These are phyloP conservation scores for Phalacrocorax carbo DNA, from an alignment of 2,113 vertebrate genomes.

Conservation along the genomic window DNA sequence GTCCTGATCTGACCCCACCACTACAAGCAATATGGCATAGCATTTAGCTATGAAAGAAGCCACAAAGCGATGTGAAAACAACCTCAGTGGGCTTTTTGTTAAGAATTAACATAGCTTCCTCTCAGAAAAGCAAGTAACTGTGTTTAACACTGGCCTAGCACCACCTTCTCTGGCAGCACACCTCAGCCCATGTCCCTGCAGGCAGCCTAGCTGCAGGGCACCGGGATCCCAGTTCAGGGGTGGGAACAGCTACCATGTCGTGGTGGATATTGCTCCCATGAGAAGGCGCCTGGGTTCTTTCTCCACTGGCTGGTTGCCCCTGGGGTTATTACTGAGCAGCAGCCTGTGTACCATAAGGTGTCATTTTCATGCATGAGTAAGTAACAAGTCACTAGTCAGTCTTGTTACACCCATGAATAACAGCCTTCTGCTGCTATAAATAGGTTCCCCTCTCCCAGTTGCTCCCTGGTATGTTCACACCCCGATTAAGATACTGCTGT, in stretches of 20 bases:
- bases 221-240: neutral
- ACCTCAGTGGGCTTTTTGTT: neutral
- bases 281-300: neutral
- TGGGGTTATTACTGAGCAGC: neutral
- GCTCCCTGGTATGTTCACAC: neutral
- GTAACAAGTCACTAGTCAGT: neutral
- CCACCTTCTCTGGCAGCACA: neutral
- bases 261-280: neutral
- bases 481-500: neutral
- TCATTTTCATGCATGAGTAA: neutral
- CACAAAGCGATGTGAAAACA: neutral
- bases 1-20: constrained; percentile 11
- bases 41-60: neutral
- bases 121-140: neutral
- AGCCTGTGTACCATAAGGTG: neutral
- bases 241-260: neutral
- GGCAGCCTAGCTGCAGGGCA: neutral
- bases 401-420: neutral
- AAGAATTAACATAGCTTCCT: neutral
- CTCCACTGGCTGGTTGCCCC: neutral
- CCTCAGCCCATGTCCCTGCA: accelerated
- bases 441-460: neutral
- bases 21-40: neutral
- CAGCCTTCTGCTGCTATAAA: neutral
- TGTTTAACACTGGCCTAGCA: neutral